Percentiles rank a stretch among this genome's conserved stretches.
phyloP scores from a whole-genome alignment of 2,888 invertebrate genomes.

The Rhaphigaster nebulosa region DNA sequence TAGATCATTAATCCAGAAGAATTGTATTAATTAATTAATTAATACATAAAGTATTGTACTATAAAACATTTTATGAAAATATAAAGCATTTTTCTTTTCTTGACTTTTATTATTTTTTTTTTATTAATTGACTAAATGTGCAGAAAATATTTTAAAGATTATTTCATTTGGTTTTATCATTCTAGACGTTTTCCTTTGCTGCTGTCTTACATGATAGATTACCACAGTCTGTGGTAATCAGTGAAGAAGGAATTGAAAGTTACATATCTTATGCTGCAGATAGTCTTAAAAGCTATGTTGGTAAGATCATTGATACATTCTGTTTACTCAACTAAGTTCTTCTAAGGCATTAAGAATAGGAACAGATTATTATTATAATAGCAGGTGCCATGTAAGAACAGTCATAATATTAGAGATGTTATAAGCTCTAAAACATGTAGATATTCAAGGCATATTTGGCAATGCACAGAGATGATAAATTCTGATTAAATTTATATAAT shows the following conservation, averaged over 20 bases:
- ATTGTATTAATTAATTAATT: no score
- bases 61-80: no score
- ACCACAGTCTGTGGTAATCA: conserved; percentile 63
- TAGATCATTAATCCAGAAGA: no score
- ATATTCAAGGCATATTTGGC: no score
- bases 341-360: neutral
- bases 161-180: conserved; percentile 7
- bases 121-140: neutral
- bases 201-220: conserved; percentile 72
- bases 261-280: conserved; percentile 62
- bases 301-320: conserved; percentile 60
- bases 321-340: neutral
- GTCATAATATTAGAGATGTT: no score
- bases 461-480: no score
- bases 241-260: conserved; percentile 58
- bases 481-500: no score
- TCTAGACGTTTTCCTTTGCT: conserved; percentile 69
- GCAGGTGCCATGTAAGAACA: neutral
- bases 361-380: neutral
- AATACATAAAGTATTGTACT: no score
- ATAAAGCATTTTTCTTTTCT: no score
- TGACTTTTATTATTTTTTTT: neutral
- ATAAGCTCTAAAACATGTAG: no score
- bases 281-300: conserved; percentile 60
- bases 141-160: neutral